phyloP scores from a whole-genome alignment of 2,113 vertebrate species.

The Leucopsar rothschildi region DNA sequence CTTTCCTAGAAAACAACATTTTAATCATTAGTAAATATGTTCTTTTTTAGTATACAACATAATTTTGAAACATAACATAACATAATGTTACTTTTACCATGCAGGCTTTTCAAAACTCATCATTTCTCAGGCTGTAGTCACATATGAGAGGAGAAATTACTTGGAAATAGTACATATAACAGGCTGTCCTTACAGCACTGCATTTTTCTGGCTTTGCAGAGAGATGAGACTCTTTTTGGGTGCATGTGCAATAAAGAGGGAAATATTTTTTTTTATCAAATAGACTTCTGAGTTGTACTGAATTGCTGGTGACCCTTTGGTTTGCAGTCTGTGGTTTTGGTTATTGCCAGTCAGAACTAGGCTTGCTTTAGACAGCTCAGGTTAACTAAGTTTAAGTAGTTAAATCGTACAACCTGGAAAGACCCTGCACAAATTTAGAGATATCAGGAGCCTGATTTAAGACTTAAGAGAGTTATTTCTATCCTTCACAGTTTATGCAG shows the following conservation, averaged over 20 bases:
- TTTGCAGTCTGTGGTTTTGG: background rate
- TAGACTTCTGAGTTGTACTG: background rate
- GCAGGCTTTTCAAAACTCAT: background rate
- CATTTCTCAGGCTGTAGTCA: background rate
- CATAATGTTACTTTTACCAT: background rate
- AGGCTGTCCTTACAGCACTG: background rate
- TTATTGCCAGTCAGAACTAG: background rate
- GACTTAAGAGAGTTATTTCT: background rate
- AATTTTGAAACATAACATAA: background rate
- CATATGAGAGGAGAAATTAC: background rate
- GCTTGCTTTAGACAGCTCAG: background rate
- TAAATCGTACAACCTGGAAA: background rate
- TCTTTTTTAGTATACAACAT: background rate
- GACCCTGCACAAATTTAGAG: background rate
- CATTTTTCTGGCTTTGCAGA: background rate
- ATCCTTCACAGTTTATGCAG: background rate
- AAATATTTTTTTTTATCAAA: background rate
- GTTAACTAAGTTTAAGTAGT: background rate
- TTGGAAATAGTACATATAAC: background rate
- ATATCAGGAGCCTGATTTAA: background rate
- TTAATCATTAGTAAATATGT: background rate
- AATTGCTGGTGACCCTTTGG: background rate
- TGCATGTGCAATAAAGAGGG: background rate
- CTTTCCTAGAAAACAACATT: background rate
- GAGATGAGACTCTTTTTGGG: background rate